phyloP scores from a whole-genome alignment of 2,797 vertebrate species.

The Galagoides demidoff region DNA sequence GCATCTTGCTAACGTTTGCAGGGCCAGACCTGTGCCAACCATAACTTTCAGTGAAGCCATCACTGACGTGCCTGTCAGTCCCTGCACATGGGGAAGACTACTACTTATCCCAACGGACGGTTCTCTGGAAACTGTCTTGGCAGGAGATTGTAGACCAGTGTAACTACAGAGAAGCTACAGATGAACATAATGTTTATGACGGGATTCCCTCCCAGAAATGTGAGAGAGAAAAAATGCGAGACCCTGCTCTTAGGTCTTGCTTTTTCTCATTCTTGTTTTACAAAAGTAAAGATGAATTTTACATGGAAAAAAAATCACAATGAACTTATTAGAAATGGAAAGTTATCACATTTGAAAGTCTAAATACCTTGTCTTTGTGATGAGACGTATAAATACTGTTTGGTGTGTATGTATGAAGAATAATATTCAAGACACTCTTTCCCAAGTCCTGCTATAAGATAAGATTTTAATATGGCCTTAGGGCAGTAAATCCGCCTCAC shows the following conservation, averaged over 20 bases:
- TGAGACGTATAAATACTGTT: neutral
- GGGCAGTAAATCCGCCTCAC: neutral
- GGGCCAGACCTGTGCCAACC: neutral
- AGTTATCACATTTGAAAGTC: neutral
- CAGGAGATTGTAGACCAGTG: neutral
- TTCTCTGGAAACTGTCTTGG: neutral
- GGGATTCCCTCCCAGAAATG: neutral
- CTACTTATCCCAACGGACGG: accelerated
- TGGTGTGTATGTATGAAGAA: neutral
- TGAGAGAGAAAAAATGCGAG: neutral
- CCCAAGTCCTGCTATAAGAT: neutral
- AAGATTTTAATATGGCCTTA: neutral
- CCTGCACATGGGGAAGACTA: neutral
- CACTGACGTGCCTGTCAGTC: neutral
- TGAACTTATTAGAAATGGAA: neutral
- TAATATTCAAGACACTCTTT: neutral
- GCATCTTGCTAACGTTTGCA: neutral
- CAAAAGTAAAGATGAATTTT: neutral
- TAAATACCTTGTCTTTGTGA: neutral
- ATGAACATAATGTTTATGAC: neutral
- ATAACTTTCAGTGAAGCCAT: neutral
- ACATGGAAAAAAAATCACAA: neutral
- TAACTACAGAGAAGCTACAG: neutral
- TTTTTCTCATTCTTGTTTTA: neutral
- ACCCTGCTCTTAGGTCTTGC: neutral